phyloP scores from a whole-genome alignment of 2,113 vertebrate genomes.

The Plecotus auritus region DNA sequence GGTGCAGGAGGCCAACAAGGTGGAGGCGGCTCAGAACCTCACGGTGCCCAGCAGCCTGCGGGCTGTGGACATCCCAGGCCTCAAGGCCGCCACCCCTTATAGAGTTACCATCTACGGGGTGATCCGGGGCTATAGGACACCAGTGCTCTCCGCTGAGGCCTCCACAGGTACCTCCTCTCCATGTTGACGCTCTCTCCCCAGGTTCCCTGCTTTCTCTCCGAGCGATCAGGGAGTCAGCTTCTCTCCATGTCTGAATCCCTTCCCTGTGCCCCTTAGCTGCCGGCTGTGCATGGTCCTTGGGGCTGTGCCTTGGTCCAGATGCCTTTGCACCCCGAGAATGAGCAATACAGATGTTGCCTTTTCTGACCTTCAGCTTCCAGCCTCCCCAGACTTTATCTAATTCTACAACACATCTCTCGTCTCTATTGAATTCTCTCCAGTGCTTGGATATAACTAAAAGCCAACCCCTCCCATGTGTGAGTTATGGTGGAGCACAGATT shows the following conservation, averaged over 20 bases:
- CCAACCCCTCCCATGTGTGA: background rate
- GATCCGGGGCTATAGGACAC: conserved; percentile 81
- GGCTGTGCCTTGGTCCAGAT: background rate
- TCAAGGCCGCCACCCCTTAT: conserved; percentile 88
- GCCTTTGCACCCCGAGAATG: background rate
- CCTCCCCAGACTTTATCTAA: background rate
- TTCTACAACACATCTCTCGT: background rate
- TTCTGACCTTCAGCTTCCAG: background rate
- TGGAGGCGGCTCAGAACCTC: conserved; percentile 80
- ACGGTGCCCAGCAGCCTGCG: conserved; percentile 81
- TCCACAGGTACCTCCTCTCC: conserved; percentile 76
- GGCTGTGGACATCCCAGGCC: conserved; percentile 81
- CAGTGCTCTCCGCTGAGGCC: conserved; percentile 74
- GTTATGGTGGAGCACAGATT: background rate
- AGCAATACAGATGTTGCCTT: background rate
- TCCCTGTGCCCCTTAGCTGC: background rate
- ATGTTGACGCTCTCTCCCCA: background rate
- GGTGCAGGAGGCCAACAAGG: conserved; percentile 85
- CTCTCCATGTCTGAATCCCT: background rate
- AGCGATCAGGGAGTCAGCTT: background rate
- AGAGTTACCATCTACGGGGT: conserved; percentile 86
- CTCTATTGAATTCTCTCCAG: background rate
- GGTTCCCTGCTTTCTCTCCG: background rate
- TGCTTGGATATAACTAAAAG: background rate
- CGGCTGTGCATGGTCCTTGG: background rate